phyloP scores from a whole-genome alignment of 2,797 vertebrate species.

The Anguilla megastoma region DNA sequence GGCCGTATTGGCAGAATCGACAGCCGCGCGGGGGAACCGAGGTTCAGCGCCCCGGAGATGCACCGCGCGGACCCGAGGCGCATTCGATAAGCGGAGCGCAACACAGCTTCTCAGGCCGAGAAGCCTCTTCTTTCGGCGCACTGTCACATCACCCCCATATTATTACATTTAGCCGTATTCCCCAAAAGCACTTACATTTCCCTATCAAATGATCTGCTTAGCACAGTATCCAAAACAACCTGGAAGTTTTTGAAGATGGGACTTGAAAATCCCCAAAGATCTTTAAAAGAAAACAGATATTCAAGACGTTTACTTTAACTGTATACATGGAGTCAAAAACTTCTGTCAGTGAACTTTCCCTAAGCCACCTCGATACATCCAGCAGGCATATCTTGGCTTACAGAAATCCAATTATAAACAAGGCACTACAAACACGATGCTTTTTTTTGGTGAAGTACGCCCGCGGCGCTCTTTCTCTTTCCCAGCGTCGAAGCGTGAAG shows the following conservation, averaged over 20 bases:
- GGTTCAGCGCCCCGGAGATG: neutral
- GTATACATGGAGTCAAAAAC: neutral
- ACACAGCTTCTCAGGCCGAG: neutral
- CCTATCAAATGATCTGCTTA: neutral
- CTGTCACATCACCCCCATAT: neutral
- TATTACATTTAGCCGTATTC: neutral
- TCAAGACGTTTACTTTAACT: neutral
- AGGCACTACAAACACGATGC: neutral
- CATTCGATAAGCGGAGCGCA: slow-evolving; percentile 33
- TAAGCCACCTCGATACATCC: neutral
- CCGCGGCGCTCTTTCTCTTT: neutral
- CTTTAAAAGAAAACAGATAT: neutral
- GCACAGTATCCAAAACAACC: neutral
- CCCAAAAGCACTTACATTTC: neutral
- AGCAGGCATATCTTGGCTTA: neutral
- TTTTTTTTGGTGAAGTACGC: slow-evolving; percentile 7
- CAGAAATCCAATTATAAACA: neutral
- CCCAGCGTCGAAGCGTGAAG: neutral
- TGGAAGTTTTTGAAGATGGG: neutral
- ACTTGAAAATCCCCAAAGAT: neutral
- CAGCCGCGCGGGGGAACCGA: slow-evolving; percentile 61
- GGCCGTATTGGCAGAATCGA: slow-evolving; percentile 72
- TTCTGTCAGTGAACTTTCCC: neutral
- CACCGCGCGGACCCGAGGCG: neutral
- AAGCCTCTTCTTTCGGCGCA: neutral